These are phyloP conservation scores for Spilarctia lutea DNA, from an alignment of 2,888 invertebrate genomes.

Conservation along the genomic window DNA sequence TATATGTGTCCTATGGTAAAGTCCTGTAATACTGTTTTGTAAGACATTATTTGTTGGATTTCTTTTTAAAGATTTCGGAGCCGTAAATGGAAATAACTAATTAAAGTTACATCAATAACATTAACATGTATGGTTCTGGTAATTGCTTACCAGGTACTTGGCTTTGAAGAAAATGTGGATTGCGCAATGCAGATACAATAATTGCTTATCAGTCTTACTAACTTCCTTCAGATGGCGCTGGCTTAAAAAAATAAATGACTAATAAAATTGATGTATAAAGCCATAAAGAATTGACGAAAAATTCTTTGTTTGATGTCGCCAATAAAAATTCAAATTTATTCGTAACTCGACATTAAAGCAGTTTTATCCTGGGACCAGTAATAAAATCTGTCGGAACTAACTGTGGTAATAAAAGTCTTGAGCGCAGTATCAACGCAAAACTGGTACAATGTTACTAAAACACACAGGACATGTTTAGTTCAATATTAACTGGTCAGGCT, in stretches of 20 bases:
- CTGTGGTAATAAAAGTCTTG: constrained; percentile 30
- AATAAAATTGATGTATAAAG: neutral
- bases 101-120: too few relatives aligned
- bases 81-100: too few relatives aligned
- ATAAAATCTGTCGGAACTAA: constrained; percentile 34
- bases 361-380: constrained; percentile 25
- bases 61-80: too few relatives aligned
- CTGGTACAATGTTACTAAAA: constrained; percentile 28
- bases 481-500: neutral
- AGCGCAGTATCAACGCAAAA: constrained; percentile 31
- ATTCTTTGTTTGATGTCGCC: constrained; percentile 12
- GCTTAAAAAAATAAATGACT: neutral
- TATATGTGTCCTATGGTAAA: too few relatives aligned
- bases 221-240: neutral
- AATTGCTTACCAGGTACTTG: too few relatives aligned
- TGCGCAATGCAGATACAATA: neutral
- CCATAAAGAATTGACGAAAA: constrained; percentile 8
- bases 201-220: neutral
- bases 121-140: too few relatives aligned
- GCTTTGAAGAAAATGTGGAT: neutral
- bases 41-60: too few relatives aligned
- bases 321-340: constrained; percentile 19
- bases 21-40: too few relatives aligned
- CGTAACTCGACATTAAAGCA: constrained; percentile 13
- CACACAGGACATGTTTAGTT: constrained; percentile 18